Evolutionary conservation across 2,797 vertebrate species (phyloP).

Genomic region (Eupleurogrammus muticus): DNA sequence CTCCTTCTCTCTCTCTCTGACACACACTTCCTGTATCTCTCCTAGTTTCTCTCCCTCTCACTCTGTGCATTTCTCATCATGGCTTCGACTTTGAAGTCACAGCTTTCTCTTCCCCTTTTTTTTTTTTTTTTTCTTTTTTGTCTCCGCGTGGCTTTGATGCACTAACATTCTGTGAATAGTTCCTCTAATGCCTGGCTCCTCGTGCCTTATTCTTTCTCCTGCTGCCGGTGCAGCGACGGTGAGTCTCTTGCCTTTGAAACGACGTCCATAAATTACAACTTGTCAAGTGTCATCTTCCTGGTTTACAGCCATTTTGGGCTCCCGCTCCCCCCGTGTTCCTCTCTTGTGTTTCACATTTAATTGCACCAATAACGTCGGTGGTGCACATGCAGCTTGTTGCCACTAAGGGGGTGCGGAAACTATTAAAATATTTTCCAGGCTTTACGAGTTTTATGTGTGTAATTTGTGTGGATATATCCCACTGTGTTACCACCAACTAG

Average conservation of each 20-base stretch:
- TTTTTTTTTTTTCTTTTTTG: too few relatives aligned
- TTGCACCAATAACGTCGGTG: slow-evolving; percentile 82
- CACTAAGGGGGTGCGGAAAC: slow-evolving; percentile 82
- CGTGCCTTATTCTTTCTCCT: slow-evolving; percentile 74
- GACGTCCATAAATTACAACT: slow-evolving; percentile 87
- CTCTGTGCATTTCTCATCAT: slow-evolving; percentile 75
- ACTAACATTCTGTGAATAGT: slow-evolving; percentile 85
- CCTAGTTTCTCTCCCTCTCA: slow-evolving; percentile 47
- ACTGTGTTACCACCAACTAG: slow-evolving; percentile 84
- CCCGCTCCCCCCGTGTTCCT: slow-evolving; percentile 73
- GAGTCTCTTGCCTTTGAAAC: slow-evolving; percentile 82
- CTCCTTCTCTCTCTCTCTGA: slow-evolving; percentile 30
- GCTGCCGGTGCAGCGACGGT: slow-evolving; percentile 74
- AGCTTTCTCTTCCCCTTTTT: slow-evolving; percentile 71
- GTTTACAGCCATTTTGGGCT: slow-evolving; percentile 87
- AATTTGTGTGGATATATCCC: slow-evolving; percentile 85
- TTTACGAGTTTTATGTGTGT: slow-evolving; percentile 84
- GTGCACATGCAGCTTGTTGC: slow-evolving; percentile 77
- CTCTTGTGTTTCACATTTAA: slow-evolving; percentile 85
- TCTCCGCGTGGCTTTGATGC: slow-evolving; percentile 83
- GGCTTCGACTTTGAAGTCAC: slow-evolving; percentile 80
- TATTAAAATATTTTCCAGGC: slow-evolving; percentile 87
- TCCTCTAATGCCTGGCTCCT: slow-evolving; percentile 81
- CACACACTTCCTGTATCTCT: slow-evolving; percentile 60
- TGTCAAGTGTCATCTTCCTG: slow-evolving; percentile 88